Conservation (phyloP, 2,113 vertebrate species). For the Hemicordylus capensis region DNA sequence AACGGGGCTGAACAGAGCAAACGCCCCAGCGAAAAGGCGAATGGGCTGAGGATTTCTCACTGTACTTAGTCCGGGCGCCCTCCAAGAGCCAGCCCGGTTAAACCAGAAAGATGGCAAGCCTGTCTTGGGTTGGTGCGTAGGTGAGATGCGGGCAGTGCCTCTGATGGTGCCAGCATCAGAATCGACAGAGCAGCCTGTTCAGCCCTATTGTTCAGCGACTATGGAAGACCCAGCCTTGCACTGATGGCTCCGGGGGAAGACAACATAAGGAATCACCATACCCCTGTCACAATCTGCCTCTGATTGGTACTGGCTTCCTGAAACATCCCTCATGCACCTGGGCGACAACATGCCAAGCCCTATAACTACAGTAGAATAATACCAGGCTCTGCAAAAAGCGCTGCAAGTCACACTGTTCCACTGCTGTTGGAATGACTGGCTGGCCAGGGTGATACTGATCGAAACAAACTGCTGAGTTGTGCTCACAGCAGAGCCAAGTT, state of each 20-base stretch:
- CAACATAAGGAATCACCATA: neutral
- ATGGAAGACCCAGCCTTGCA: neutral
- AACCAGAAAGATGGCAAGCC: neutral
- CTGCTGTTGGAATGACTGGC: too few species aligned
- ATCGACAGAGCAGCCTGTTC: neutral
- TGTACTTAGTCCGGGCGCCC: neutral
- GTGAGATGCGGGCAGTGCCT: too few species aligned
- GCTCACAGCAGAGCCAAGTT: neutral
- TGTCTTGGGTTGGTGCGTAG: rapidly evolving
- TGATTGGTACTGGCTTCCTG: neutral
- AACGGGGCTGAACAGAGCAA: neutral
- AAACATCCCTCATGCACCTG: neutral
- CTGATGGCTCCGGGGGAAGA: neutral
- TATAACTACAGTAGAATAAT: neutral
- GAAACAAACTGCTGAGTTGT: neutral
- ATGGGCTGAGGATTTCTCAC: neutral
- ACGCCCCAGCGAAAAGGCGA: too few species aligned
- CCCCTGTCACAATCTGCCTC: neutral
- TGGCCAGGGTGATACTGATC: too few species aligned
- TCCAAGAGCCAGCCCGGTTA: neutral
- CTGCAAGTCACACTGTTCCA: neutral
- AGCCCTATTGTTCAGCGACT: neutral
- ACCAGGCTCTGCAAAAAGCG: too few species aligned
- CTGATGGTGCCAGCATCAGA: neutral
- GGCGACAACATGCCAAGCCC: neutral